phyloP scores from a whole-genome alignment of 92 coral and sea anemone genomes.

The Virgularia gustaviana region DNA sequence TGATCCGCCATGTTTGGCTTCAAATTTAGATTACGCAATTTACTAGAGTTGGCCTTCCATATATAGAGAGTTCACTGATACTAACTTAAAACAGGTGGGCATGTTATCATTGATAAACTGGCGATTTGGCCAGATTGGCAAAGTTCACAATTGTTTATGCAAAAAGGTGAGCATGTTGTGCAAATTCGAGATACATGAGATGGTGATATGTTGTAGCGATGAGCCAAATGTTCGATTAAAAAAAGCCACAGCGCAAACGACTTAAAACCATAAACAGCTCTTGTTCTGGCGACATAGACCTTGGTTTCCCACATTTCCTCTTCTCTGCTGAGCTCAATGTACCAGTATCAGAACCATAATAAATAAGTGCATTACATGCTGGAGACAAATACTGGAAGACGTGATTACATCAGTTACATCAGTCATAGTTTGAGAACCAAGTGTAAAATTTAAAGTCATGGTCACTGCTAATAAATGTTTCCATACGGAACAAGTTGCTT shows the following conservation, averaged over 20 bases:
- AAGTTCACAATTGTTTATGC: too few species aligned
- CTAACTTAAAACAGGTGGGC: too few species aligned
- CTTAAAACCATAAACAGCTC: constrained; percentile 31
- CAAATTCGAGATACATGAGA: too few species aligned
- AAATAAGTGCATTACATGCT: constrained; percentile 33
- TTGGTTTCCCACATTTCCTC: not conserved
- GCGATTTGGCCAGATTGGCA: too few species aligned
- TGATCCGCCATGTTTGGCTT: too few species aligned
- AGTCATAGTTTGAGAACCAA: constrained; percentile 6
- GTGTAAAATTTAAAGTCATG: constrained; percentile 22
- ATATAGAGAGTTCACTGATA: too few species aligned
- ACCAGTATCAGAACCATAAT: constrained; percentile 28
- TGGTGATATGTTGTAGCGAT: constrained; percentile 27
- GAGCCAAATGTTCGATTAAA: constrained; percentile 26
- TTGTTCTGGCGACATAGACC: constrained; percentile 23
- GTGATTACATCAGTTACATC: not conserved
- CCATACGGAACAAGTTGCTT: not conserved
- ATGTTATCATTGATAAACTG: too few species aligned
- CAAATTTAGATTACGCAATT: too few species aligned
- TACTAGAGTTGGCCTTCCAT: too few species aligned
- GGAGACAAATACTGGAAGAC: constrained; percentile 29
- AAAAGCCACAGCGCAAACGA: constrained; percentile 22
- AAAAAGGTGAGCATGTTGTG: too few species aligned
- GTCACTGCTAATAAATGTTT: constrained; percentile 21
- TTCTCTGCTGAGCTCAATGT: not conserved